Percentiles rank a stretch among this genome's conserved stretches.
These are phyloP conservation scores for Dolichotis patagonum DNA, from an alignment of 2,113 vertebrate species.

Conservation along the genomic window DNA sequence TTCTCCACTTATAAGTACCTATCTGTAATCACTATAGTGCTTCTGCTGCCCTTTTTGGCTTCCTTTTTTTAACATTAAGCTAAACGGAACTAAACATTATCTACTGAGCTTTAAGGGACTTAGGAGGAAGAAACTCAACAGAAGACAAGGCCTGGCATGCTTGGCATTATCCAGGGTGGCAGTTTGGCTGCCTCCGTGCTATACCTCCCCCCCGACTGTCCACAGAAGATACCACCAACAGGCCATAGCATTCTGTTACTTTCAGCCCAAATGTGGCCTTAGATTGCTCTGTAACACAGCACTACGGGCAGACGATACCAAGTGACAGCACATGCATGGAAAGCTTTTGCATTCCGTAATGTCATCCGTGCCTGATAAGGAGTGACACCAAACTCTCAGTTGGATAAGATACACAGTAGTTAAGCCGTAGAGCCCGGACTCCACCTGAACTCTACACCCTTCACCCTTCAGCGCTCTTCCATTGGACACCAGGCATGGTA, in stretches of 20 bases:
- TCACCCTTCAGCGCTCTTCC: not conserved
- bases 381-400: not conserved
- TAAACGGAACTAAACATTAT: not conserved
- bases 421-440: not conserved
- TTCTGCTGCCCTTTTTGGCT: not conserved
- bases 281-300: not conserved
- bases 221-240: not conserved
- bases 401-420: not conserved
- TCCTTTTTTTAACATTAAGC: slow-evolving; percentile 21
- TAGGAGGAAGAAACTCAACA: not conserved
- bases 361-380: not conserved
- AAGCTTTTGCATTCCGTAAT: not conserved
- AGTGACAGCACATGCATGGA: not conserved
- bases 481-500: not conserved
- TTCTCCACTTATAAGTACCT: slow-evolving; percentile 5
- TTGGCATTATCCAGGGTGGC: not conserved
- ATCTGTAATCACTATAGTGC: slow-evolving; percentile 8
- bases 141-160: not conserved
- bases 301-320: not conserved
- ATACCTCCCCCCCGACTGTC: not conserved
- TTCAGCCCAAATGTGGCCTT: not conserved
- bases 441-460: not conserved
- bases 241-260: not conserved
- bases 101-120: not conserved
- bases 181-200: not conserved